Conservation (phyloP, 2,888 invertebrate species). For the Lasioglossum calceatum region DNA sequence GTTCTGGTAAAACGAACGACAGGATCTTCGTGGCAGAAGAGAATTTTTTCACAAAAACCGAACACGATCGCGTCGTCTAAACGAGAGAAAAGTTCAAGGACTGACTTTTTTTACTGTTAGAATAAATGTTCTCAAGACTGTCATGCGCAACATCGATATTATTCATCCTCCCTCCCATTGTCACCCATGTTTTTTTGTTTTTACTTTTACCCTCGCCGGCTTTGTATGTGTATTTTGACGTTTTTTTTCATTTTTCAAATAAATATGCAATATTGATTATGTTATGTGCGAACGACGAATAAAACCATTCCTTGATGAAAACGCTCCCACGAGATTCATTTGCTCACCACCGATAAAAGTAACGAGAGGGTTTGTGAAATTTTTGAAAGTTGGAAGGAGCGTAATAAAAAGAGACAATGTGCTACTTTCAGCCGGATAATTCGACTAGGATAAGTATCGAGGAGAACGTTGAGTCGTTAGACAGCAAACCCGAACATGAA, state of each 20-base stretch:
- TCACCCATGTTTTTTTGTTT: slow-evolving; percentile 31
- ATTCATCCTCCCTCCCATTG: slow-evolving; percentile 18
- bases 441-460: slow-evolving; percentile 79
- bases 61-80: neutral
- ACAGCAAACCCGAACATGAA: slow-evolving; percentile 78
- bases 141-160: slow-evolving; percentile 26
- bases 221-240: slow-evolving; percentile 36
- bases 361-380: neutral
- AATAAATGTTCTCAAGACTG: slow-evolving; percentile 20
- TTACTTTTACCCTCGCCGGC: slow-evolving; percentile 24
- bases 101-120: slow-evolving; percentile 12
- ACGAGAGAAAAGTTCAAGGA: slow-evolving; percentile 31
- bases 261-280: slow-evolving; percentile 59
- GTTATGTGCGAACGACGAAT: slow-evolving; percentile 42
- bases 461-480: slow-evolving; percentile 81
- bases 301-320: slow-evolving; percentile 30
- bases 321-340: neutral
- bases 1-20: neutral
- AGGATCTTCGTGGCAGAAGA: neutral
- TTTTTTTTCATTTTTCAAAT: slow-evolving; percentile 18
- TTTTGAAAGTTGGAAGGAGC: neutral
- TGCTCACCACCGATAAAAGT: neutral
- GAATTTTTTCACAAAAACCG: neutral
- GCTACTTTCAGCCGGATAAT: slow-evolving; percentile 72
- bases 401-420: slow-evolving; percentile 41